Percentiles rank a stretch among this genome's conserved stretches.
phyloP scores from a whole-genome alignment of 2,797 vertebrate species.

The Argyrosomus regius region DNA sequence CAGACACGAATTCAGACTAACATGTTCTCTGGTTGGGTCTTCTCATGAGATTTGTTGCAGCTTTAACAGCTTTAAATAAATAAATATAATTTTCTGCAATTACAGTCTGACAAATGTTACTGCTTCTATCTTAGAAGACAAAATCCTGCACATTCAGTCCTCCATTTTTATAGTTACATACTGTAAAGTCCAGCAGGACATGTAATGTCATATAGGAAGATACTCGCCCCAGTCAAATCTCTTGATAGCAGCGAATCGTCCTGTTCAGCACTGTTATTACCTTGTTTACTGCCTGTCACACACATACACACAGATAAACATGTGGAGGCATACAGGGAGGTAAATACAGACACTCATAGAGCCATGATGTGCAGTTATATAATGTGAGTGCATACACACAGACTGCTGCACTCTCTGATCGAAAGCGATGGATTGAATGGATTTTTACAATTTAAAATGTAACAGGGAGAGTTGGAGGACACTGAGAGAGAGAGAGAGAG shows the following conservation, averaged over 20 bases:
- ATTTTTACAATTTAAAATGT: constrained; percentile 66
- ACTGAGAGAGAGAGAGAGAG: constrained; percentile 21
- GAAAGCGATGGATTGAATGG: constrained; percentile 65
- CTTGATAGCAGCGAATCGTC: constrained; percentile 7
- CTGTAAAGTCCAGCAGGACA: background rate
- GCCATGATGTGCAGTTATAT: constrained; percentile 12
- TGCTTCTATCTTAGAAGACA: background rate
- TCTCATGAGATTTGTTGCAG: background rate
- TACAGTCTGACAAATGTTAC: background rate
- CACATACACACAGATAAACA: constrained; percentile 33
- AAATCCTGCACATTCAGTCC: background rate
- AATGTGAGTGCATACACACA: constrained; percentile 1
- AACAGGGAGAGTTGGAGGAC: constrained; percentile 60
- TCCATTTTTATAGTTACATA: background rate
- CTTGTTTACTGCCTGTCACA: constrained; percentile 37
- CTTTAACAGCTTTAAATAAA: background rate
- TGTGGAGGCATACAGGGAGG: constrained; percentile 29
- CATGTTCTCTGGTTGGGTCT: background rate
- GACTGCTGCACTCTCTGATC: constrained; percentile 38
- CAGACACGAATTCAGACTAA: background rate
- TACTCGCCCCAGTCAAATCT: constrained; percentile 17
- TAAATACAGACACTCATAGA: constrained; percentile 25
- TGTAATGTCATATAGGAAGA: background rate
- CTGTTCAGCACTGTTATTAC: constrained; percentile 42
- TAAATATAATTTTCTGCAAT: too few relatives aligned